These are phyloP conservation scores for Tangara arthus DNA, from an alignment of 2,797 vertebrate genomes.

Conservation along the genomic window DNA sequence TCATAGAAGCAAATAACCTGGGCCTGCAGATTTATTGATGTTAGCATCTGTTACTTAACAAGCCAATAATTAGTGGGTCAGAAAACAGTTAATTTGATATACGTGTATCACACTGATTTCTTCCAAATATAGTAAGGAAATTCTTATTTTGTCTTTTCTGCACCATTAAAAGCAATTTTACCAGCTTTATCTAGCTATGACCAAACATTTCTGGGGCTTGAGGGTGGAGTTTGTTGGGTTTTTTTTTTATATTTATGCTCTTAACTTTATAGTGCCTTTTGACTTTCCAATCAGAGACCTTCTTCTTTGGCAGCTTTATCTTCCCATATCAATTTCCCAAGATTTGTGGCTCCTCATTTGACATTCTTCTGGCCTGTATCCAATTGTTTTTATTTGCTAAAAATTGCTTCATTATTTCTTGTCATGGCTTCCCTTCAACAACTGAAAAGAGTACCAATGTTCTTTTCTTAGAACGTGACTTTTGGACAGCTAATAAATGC, in stretches of 20 bases:
- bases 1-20: background rate
- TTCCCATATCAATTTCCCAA: background rate
- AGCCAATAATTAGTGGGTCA: background rate
- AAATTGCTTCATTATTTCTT: background rate
- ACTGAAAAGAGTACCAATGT: background rate
- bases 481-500: background rate
- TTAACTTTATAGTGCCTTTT: background rate
- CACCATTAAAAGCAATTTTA: background rate
- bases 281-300: background rate
- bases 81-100: background rate
- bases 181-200: background rate
- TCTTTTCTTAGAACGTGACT: background rate
- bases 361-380: background rate
- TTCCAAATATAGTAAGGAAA: background rate
- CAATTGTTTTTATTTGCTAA: background rate
- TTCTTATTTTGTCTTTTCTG: background rate
- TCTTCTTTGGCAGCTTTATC: background rate
- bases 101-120: background rate
- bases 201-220: background rate
- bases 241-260: background rate
- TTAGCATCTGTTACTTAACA: background rate
- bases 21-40: background rate
- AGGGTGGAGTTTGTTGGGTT: fast-evolving
- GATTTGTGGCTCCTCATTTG: background rate
- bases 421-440: background rate